Conservation (phyloP, 2,888 invertebrate species). For the Polylopha cassiicola region DNA sequence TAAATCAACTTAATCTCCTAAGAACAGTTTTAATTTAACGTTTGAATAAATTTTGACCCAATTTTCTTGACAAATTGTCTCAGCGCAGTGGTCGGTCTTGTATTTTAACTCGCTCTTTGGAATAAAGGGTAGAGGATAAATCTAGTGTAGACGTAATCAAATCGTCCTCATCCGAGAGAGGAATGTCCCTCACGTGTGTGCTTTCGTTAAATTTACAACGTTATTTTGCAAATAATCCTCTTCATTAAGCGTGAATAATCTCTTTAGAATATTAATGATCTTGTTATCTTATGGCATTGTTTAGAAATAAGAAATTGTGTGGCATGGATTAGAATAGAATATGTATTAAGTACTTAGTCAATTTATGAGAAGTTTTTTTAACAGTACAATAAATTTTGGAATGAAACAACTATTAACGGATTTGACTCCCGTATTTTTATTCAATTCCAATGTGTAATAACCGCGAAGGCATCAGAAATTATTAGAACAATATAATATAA, state of each 20-base stretch:
- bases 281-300: background rate
- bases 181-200: conserved; percentile 47
- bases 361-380: too few relatives aligned
- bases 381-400: too few relatives aligned
- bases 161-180: conserved; percentile 39
- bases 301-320: conserved; percentile 1
- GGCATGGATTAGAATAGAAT: too few relatives aligned
- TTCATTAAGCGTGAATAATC: conserved; percentile 33
- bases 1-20: too few relatives aligned
- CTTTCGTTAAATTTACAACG: conserved; percentile 44
- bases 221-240: conserved; percentile 45
- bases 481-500: too few relatives aligned
- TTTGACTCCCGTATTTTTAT: too few relatives aligned
- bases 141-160: conserved; percentile 51
- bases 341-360: too few relatives aligned
- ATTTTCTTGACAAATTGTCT: conserved; percentile 21
- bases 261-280: background rate
- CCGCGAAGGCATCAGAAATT: too few relatives aligned
- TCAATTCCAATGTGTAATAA: too few relatives aligned
- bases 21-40: conserved; percentile 14
- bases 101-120: conserved; percentile 27
- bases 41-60: conserved; percentile 4
- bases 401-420: too few relatives aligned
- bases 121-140: conserved; percentile 41
- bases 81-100: conserved; percentile 14